Evolutionary conservation across 2,113 vertebrate species (phyloP), one percentile per base, ranked within the genome.

Genomic region (Cyprinodon brontotheroides): DNA sequence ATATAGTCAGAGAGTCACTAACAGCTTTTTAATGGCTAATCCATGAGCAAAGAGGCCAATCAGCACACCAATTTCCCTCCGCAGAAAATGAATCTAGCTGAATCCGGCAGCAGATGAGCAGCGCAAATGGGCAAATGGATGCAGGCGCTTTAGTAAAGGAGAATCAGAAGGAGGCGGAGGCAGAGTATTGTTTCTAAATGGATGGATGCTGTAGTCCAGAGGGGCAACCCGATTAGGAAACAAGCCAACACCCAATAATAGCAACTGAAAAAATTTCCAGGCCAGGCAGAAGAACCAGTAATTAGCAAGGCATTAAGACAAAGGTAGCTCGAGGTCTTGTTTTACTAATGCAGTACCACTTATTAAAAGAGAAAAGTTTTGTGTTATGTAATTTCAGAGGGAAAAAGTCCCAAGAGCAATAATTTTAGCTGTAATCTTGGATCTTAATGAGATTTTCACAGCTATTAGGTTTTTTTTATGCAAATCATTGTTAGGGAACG

Each of bases 1-100:
- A 91, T 84, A 91, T 83, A 90, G 77, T 74, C 78, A 85, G 87
- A 90, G 84, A 86, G 81, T 83, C 78, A 68, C 92, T 90, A 93
- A 91, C 92, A 92, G 92, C 92, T 91, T 93, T 93, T 93, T 94
- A 93, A 93, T 94, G 88, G 91, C 90, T 93, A 93, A 93, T 92
- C 92, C 89, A 92, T 89, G 92, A 92, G 91, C 87, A 87, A 91
- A 91, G 86, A 91, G 87, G 89, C 83, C 86, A 93, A 91, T 91
- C 93, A 91, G 80, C 36, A 57, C 81, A 82, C 73, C 88, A 91
- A 92, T 92, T 89, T 88, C 84, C 85, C 84, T 84, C 78, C 72
- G 3, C 82, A 88, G 89, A 90, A 90, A 92, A 92, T 89, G 89
- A 91, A 92, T 90, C 84, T 74, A 63, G 74, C 79, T 83, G 83